A percentile compares a stretch with the other conserved stretches of the same genome.
These are phyloP conservation scores for Alces alces DNA, from an alignment of 2,113 vertebrate species.

Conservation along the genomic window DNA sequence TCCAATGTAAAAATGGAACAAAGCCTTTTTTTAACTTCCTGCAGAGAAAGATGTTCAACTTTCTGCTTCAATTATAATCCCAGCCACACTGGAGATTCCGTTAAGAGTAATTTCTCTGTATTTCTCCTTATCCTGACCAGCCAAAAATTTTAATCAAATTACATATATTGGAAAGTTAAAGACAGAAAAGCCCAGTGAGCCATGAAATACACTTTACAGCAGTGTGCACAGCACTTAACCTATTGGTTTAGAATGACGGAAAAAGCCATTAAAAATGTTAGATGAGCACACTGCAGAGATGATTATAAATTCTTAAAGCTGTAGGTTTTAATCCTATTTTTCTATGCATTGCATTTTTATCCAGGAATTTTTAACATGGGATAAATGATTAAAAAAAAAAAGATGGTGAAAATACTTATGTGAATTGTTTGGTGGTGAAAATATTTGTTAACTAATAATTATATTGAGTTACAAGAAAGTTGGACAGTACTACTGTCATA, in stretches of 20 bases:
- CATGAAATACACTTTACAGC: slow-evolving; percentile 51
- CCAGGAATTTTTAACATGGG: slow-evolving; percentile 31
- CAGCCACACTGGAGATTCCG: slow-evolving; percentile 50
- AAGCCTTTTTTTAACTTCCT: slow-evolving; percentile 56
- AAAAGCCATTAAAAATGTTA: slow-evolving; percentile 57
- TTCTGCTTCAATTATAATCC: slow-evolving; percentile 54
- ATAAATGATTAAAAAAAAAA: slow-evolving; percentile 14
- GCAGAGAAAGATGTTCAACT: slow-evolving; percentile 43
- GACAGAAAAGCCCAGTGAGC: slow-evolving; percentile 61
- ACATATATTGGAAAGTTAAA: slow-evolving; percentile 57
- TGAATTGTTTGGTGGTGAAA: slow-evolving; percentile 20
- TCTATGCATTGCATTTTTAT: slow-evolving; percentile 27
- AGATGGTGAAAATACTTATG: not conserved
- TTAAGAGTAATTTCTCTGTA: slow-evolving; percentile 43
- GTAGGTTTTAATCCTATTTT: slow-evolving; percentile 36
- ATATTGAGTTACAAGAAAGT: not conserved
- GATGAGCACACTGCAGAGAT: slow-evolving; percentile 27
- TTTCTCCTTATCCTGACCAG: slow-evolving; percentile 42
- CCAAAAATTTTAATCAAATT: slow-evolving; percentile 63
- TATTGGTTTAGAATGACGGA: slow-evolving; percentile 49
- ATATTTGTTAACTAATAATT: slow-evolving; percentile 19
- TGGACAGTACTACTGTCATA: not conserved
- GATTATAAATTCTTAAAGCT: slow-evolving; percentile 38
- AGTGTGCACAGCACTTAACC: not conserved
- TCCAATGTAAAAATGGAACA: slow-evolving; percentile 56